Base-by-base conservation (phyloP, 1,140 invertebrate genomes). In the Sycophaga agraensis region DNA sequence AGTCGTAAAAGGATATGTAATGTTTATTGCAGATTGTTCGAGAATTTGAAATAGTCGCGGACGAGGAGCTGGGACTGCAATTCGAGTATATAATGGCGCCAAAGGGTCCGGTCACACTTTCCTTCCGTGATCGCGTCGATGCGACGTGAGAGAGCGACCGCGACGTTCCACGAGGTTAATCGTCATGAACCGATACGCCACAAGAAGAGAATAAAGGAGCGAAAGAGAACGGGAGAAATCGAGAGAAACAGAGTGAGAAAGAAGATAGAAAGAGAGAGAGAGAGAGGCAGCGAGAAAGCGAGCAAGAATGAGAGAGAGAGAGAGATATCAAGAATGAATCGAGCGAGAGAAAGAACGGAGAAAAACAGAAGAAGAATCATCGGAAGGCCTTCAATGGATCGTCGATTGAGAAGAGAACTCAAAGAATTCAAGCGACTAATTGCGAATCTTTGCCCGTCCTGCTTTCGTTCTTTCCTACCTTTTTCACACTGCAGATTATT, bases 71-170 rank as follows among this genome's bases (percentile, higher is more conserved):
- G 45, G 84, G 87, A 63, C 76, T 91, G 19, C 84, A 91, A 64
- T 92, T 91, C 68, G 89, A 92, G 70, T 93, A 91, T 76, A 82
- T 93, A 14, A 70, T 92, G 63, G 85, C 88, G 2, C 89, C 90
- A 3, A 87, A 89, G 72, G 85, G 84, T 19, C 87, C 88, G 34
- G 84, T 90, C 1, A 83, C 82, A n/a, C 79, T 93, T 60, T 83
- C 80, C 26, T 86, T 93, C 65, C 79, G 71, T 51, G 86, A 89
- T 31, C 56, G 59, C 24, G 51, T 62, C 35, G 59, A 62, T 28
- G 59, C 34, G 9, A 55, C 59, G 55, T 64, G 49, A 51, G 21
- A 43, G 16, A 14, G 39, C 28, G 12, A 43, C 37, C 1, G 9
- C 43, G 34, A 17, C 28, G 49, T 37, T 51, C 39, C 22, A 40